These are phyloP conservation scores for Epinephelus lanceolatus DNA, from an alignment of 2,113 vertebrate genomes.

Conservation along the genomic window DNA sequence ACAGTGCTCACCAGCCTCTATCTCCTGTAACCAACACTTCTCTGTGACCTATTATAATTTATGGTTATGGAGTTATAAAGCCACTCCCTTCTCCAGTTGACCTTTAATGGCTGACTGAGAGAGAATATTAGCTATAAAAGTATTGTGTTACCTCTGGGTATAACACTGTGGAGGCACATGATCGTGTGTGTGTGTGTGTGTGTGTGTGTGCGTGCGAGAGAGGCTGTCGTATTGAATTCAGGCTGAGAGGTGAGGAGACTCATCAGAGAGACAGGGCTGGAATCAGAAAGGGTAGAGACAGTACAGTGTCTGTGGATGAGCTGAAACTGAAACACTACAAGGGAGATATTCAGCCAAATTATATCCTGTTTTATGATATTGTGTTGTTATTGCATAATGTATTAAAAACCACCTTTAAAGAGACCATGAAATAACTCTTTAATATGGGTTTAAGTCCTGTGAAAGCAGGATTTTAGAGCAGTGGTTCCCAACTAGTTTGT, in stretches of 20 bases:
- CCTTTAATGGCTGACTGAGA: constrained; percentile 55
- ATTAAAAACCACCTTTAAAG: too few species aligned
- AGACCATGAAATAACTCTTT: too few species aligned
- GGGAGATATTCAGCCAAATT: too few species aligned
- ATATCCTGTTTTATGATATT: too few species aligned
- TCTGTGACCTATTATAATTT: constrained; percentile 23
- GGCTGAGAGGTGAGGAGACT: constrained; percentile 25
- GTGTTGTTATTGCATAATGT: too few species aligned
- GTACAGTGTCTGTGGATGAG: neutral
- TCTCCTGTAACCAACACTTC: constrained; percentile 29
- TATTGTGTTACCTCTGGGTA: constrained; percentile 60
- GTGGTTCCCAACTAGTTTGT: too few species aligned
- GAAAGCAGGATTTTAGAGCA: too few species aligned
- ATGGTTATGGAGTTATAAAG: constrained; percentile 42
- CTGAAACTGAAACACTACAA: too few species aligned
- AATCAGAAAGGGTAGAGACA: neutral
- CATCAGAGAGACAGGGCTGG: constrained; percentile 15
- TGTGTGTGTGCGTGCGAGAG: constrained; percentile 6
- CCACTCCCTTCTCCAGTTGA: constrained; percentile 55
- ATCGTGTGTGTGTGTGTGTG: constrained; percentile 15
- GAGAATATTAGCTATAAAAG: constrained; percentile 37
- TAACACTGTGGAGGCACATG: constrained; percentile 25
- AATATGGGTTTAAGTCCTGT: too few species aligned
- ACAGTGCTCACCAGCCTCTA: constrained; percentile 5
- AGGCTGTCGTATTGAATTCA: constrained; percentile 34